Evolutionary conservation across 2,797 vertebrate genomes (phyloP), one percentile per base, ranked within the genome.

Genomic region (Carapus acus): DNA sequence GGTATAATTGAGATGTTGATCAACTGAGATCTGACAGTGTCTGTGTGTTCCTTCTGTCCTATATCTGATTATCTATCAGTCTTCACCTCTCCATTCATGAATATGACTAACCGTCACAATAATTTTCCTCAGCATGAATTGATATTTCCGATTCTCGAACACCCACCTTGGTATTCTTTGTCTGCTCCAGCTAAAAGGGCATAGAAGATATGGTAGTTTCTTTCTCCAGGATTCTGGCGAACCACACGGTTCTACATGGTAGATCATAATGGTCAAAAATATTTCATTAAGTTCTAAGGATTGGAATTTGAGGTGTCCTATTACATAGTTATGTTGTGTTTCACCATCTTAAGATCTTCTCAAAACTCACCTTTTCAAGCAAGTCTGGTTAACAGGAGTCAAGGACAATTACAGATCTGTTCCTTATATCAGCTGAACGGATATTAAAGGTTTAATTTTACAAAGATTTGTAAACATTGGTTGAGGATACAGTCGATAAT

Each of bases 141-240:
- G n/a, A n/a, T n/a, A n/a, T n/a, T n/a, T n/a, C n/a, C n/a, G n/a
- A n/a, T n/a, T 7, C 3, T 4, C 14, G 7, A 15, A n/a, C 14
- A 58, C 73, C 2, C 76, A 94, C 93, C 92, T 91, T 84, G 87
- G 69, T 90, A 86, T 40, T 92, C 85, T 58, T 60, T 66, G 0
- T 85, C 87, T 15, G 90, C 79, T 24, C 92, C 93, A 8, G 91
- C 88, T 49, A 94, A 81, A 52, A 95, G 76, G 1, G 92, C 88
- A 9, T 95, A 95, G 80, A 95, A 95, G 69, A 95, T 93, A 75
- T 95, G 93, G 74, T 91, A 95, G 79, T 93, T 95, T 75, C 93
- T 87, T 78, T 95, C 93, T 15, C 91, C 92, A 0, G 91, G 93
- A 67, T 93, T 94, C 76, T 95, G 93, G 46, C 93, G 87, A 23